These are phyloP conservation scores for Dunckerocampus dactyliophorus DNA, from an alignment of 2,113 vertebrate species.

Conservation along the genomic window DNA sequence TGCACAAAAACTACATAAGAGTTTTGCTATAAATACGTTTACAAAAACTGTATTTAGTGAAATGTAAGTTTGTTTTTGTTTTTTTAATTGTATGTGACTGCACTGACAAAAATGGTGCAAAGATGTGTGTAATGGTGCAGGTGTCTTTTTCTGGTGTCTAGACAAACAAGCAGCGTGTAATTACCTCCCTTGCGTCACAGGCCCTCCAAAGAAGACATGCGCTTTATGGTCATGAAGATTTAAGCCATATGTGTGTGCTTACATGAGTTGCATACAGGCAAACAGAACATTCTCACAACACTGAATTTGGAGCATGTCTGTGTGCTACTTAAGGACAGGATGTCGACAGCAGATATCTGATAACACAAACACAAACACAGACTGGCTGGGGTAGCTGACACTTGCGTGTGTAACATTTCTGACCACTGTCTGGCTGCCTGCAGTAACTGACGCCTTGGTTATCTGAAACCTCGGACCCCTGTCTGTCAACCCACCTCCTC, in stretches of 20 bases:
- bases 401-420: conserved; percentile 16
- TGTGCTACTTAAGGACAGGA: conserved; percentile 20
- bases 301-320: conserved; percentile 12
- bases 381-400: conserved; percentile 27
- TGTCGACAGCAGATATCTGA: conserved; percentile 28
- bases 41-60: neutral
- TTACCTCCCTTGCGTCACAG: conserved; percentile 8
- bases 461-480: conserved; percentile 48
- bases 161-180: conserved; percentile 17
- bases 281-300: conserved; percentile 18
- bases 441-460: conserved; percentile 56
- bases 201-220: neutral
- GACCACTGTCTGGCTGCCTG: conserved; percentile 42
- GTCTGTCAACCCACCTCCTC: conserved; percentile 17
- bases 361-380: conserved; percentile 43
- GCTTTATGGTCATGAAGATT: conserved; percentile 16
- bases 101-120: neutral
- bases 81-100: no score
- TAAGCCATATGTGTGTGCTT: conserved; percentile 9
- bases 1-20: no score
- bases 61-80: no score
- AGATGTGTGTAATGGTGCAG: neutral
- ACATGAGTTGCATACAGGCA: conserved; percentile 5
- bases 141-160: conserved; percentile 20
- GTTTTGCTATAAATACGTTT: no score